A percentile compares a stretch with the other conserved stretches of the same genome.
phyloP scores from a whole-genome alignment of 2,888 invertebrate species.

The Tenthredo mesomela region DNA sequence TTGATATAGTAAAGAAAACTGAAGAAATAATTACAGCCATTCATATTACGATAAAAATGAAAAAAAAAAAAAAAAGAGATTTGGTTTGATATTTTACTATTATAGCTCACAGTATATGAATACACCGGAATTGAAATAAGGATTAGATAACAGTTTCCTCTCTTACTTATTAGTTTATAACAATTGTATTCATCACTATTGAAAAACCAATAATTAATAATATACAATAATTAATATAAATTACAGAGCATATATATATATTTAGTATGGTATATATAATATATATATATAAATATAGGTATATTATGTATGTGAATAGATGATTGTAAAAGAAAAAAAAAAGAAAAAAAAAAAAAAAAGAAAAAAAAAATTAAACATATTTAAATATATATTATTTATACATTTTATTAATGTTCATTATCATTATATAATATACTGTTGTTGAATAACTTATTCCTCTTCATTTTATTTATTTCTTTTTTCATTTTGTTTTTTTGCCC shows the following conservation, averaged over 20 bases:
- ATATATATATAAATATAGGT: too few relatives aligned
- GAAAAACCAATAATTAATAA: not conserved
- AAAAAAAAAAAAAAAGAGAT: not conserved
- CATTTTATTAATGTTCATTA: not conserved
- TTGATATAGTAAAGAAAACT: not conserved
- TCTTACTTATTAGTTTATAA: not conserved
- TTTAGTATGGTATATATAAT: too few relatives aligned
- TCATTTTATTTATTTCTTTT: not conserved
- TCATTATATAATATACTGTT: not conserved
- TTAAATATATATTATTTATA: slow-evolving; percentile 13
- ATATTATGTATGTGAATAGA: not conserved
- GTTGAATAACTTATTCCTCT: not conserved
- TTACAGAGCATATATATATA: not conserved
- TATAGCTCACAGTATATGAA: not conserved
- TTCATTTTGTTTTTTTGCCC: not conserved
- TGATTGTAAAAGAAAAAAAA: too few relatives aligned
- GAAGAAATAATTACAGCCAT: slow-evolving; percentile 3
- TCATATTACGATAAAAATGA: not conserved
- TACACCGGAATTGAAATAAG: not conserved
- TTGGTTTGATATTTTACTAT: not conserved
- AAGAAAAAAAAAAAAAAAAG: too few relatives aligned
- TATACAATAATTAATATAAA: not conserved
- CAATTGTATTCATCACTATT: not conserved
- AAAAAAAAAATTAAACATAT: not conserved
- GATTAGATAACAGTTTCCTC: not conserved